A percentile compares a stretch with the other conserved stretches of the same genome.
These are phyloP conservation scores for Muntiacus muntjak DNA, from an alignment of 2,113 vertebrate genomes.

Conservation along the genomic window DNA sequence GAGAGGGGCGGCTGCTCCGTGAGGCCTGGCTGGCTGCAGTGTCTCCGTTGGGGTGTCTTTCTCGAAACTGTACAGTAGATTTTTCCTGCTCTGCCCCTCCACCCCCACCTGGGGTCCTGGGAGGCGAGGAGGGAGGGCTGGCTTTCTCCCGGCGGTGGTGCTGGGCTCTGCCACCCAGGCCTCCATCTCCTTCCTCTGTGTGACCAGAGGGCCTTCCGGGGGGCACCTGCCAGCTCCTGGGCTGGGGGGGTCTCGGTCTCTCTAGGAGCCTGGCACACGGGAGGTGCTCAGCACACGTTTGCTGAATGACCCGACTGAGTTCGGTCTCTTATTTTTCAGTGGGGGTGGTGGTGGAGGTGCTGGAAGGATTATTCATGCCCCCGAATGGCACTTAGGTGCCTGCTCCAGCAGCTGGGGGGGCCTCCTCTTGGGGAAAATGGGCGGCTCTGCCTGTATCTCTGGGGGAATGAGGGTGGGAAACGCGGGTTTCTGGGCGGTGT, in stretches of 20 bases:
- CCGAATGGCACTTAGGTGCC: rapidly evolving
- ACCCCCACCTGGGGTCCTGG: neutral
- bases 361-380: rapidly evolving
- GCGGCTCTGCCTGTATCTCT: neutral
- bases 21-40: neutral
- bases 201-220: neutral
- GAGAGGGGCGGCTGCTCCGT: rapidly evolving
- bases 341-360: neutral
- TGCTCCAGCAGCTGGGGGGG: neutral
- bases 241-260: neutral
- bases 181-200: neutral
- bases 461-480: neutral
- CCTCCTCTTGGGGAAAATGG: neutral
- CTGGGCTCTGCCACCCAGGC: neutral
- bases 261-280: neutral
- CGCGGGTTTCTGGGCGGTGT: rapidly evolving
- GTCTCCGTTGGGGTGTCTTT: neutral
- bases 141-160: neutral
- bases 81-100: neutral
- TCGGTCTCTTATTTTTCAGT: neutral
- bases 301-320: neutral
- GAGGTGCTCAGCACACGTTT: neutral
- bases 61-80: rapidly evolving
- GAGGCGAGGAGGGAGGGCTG: neutral
- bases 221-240: neutral